Conservation (phyloP, 2,888 invertebrate genomes). For the Monochamus alternatus region DNA sequence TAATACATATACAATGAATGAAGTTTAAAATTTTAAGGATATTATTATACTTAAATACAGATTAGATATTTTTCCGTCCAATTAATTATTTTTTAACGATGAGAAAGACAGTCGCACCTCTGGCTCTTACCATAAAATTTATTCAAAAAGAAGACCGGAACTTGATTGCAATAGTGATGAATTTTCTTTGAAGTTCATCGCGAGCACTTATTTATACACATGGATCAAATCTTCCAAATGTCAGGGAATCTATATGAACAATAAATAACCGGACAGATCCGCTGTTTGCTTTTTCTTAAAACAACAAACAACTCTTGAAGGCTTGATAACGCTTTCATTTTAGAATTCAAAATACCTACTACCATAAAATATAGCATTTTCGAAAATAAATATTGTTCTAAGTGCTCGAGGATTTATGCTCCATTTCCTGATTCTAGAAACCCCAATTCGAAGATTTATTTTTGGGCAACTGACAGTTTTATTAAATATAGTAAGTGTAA, state of each 20-base stretch:
- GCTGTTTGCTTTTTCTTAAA: constrained; percentile 5
- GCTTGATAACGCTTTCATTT: background rate
- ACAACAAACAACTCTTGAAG: background rate
- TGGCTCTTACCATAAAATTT: background rate
- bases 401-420: constrained; percentile 26
- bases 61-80: too few species aligned
- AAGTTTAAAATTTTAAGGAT: too few species aligned
- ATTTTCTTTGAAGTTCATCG: constrained; percentile 8
- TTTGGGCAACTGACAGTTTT: constrained; percentile 30
- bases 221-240: background rate
- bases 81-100: background rate
- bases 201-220: background rate
- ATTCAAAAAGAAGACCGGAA: background rate
- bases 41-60: too few species aligned
- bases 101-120: background rate
- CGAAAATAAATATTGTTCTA: constrained; percentile 27
- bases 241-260: background rate
- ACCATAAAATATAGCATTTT: background rate
- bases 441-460: constrained; percentile 23
- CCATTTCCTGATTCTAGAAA: constrained; percentile 21
- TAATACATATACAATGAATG: too few species aligned
- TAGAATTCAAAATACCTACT: constrained; percentile 23
- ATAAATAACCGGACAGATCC: background rate
- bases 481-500: constrained; percentile 24
- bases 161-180: background rate